phyloP scores from a whole-genome alignment of 2,113 vertebrate genomes.

The Ptyas mucosa region DNA sequence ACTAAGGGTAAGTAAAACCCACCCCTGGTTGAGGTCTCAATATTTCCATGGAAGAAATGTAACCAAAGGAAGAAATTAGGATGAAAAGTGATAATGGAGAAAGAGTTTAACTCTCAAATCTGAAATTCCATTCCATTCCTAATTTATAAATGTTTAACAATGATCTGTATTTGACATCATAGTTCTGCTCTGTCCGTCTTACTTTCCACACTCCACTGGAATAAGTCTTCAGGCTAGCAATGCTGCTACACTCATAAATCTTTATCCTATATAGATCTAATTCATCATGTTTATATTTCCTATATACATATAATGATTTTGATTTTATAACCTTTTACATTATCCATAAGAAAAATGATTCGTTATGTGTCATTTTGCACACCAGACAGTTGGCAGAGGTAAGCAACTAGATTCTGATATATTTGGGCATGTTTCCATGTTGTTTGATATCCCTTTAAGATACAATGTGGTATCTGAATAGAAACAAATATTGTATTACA shows the following conservation, averaged over 20 bases:
- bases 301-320: not conserved
- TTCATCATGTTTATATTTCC: not conserved
- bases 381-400: not conserved
- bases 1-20: too few relatives aligned
- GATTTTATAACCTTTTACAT: not conserved
- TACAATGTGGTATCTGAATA: not conserved
- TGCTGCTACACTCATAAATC: not conserved
- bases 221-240: not conserved
- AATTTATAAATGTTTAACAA: not conserved
- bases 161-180: not conserved
- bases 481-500: not conserved
- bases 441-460: not conserved
- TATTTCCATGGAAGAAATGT: not conserved
- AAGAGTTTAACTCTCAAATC: not conserved
- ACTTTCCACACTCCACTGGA: not conserved
- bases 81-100: not conserved
- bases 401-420: not conserved
- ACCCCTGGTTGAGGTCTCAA: not conserved
- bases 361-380: not conserved
- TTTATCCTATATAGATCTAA: not conserved
- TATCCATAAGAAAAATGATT: not conserved
- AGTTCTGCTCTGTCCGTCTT: not conserved
- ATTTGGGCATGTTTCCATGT: not conserved
- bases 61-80: not conserved
- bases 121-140: not conserved